Base-by-base conservation (phyloP, 2,888 invertebrate genomes). In the Torymus aiolomorphi region DNA sequence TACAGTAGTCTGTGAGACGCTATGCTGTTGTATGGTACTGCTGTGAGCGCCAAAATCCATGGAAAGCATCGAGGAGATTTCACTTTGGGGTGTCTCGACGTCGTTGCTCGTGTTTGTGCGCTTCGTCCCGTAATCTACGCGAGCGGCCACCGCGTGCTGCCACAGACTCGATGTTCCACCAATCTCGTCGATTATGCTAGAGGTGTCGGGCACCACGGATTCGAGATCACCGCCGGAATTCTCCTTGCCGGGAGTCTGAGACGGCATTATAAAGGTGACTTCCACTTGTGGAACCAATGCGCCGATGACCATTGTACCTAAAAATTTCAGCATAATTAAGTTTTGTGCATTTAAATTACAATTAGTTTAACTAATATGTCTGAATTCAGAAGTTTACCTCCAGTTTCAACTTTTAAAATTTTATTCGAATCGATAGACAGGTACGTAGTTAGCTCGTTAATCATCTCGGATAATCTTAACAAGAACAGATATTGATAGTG, bases 401-500 rank as follows among this genome's bases (percentile, higher is more conserved):
- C 87, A 24, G 86, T 70, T 84, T 91, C 91, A 84, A 93, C 92
- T 88, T 93, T 92, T 83, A 94, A 89, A 85, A 96, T 95, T 80
- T 95, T 91, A 82, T 94, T 94, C 0, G 96, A 94, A 88, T 97
- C 97, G 80, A 96, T 92, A 2, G 95, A 93, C 57, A 97, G 91
- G 91, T 95, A 96, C 13, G 95, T 95, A 5, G 95, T 92, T 91
- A 96, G 92, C 90, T 97, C 97, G 0, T 95, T 93, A 52, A 97
- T 90, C 69, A 95, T 93, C 90, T 98, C 98, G 31, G 96, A 92
- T 85, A 97, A 92, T 73, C 98, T 92, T 90, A 97, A 91, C 73
- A 98, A 92, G 91, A 98, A 98, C 85, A 98, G 92, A 91, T 95
- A 95, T 91, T 98, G 98, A 91, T 96, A 97, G 90, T 98, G 98